These are phyloP conservation scores for Glandiceps talaboti DNA, from an alignment of 53 echinoderm and acorn worm species.

Conservation along the genomic window DNA sequence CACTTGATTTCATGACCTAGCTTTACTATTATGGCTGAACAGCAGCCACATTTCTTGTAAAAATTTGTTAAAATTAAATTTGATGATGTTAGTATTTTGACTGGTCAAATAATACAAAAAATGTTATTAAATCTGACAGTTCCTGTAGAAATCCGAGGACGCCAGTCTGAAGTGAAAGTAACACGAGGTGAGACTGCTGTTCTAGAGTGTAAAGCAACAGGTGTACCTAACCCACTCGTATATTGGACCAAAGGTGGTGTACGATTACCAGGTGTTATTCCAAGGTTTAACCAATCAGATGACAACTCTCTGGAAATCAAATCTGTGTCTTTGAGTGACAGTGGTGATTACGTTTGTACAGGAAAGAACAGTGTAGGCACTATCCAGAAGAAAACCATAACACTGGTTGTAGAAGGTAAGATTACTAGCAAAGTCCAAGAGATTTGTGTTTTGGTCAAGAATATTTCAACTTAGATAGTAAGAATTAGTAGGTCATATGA, in stretches of 20 bases:
- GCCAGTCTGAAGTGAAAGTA: neutral
- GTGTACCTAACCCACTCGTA: conserved; percentile 29
- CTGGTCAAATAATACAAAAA: neutral
- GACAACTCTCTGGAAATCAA: conserved; percentile 54
- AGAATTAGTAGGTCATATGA: no score
- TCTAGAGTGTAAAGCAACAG: conserved; percentile 9
- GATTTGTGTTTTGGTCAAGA: no score
- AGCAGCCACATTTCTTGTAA: no score
- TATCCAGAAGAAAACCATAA: conserved; percentile 49
- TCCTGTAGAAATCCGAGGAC: conserved; percentile 22
- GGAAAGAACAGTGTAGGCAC: conserved; percentile 57
- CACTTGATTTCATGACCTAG: no score
- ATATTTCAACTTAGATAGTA: no score
- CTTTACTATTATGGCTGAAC: no score
- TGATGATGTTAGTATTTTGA: neutral
- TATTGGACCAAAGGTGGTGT: conserved; percentile 1
- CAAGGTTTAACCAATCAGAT: conserved; percentile 34
- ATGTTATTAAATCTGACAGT: conserved; percentile 4
- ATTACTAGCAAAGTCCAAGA: no score
- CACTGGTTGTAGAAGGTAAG: conserved; percentile 74
- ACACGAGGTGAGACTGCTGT: neutral
- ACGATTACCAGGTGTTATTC: conserved; percentile 24
- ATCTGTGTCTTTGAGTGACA: conserved; percentile 45
- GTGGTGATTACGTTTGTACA: conserved; percentile 68
- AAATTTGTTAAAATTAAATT: no score